Percentiles rank a stretch among this genome's conserved stretches.
These are phyloP conservation scores for Egretta garzetta DNA, from an alignment of 2,113 vertebrate genomes.

Conservation along the genomic window DNA sequence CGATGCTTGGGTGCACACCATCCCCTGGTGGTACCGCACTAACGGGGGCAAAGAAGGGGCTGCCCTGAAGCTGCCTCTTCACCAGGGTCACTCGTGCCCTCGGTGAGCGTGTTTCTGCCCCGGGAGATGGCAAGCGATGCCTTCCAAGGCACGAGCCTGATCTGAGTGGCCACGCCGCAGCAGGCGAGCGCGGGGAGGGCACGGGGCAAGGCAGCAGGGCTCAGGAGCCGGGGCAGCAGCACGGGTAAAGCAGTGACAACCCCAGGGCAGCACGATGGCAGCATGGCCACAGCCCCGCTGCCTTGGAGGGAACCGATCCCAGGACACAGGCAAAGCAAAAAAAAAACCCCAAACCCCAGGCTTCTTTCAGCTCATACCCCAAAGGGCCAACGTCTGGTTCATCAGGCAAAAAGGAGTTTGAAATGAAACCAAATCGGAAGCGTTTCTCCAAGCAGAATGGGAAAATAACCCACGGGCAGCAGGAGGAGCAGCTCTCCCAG, in stretches of 20 bases:
- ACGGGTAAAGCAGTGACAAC: neutral
- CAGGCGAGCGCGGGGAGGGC: rapidly evolving
- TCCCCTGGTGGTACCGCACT: rapidly evolving
- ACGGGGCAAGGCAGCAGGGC: neutral
- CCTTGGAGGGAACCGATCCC: neutral
- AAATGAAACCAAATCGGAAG: neutral
- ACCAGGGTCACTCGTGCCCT: neutral
- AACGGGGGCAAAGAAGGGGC: neutral
- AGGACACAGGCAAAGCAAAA: neutral
- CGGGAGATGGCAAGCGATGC: neutral
- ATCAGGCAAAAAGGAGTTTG: neutral
- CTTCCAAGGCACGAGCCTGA: no score
- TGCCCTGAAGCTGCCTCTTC: neutral
- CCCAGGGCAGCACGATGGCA: neutral
- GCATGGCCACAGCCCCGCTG: rapidly evolving
- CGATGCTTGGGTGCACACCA: rapidly evolving
- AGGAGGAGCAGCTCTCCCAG: neutral
- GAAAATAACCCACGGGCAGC: neutral
- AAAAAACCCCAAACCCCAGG: neutral
- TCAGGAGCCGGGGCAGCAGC: neutral
- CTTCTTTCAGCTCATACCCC: neutral
- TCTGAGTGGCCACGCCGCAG: neutral
- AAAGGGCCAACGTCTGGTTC: rapidly evolving
- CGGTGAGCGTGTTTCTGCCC: neutral
- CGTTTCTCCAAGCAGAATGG: neutral